Evolutionary conservation across 2,888 invertebrate genomes (phyloP).

Genomic region (Xylota segnis): DNA sequence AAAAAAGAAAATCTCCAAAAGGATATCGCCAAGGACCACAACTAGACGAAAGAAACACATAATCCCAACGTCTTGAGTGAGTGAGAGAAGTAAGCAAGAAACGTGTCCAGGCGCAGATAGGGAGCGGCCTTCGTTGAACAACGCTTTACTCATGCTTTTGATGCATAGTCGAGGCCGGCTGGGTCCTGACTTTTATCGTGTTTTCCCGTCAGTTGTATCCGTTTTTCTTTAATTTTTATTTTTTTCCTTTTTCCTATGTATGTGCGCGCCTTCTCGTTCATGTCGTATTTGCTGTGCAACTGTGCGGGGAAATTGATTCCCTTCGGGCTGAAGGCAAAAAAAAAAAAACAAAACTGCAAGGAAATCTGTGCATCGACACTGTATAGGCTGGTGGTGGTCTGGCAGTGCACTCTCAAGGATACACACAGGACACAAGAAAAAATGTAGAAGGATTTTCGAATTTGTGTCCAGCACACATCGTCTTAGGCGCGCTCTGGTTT

Average conservation of each 20-base stretch:
- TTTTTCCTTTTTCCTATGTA: not conserved
- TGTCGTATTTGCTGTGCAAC: constrained; percentile 73
- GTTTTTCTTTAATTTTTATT: constrained; percentile 31
- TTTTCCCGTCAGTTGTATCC: constrained; percentile 74
- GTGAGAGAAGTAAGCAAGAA: constrained; percentile 70
- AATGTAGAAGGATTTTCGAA: constrained; percentile 67
- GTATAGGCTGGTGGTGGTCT: constrained; percentile 52
- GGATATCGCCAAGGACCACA: constrained; percentile 75
- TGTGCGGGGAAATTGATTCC: constrained; percentile 76
- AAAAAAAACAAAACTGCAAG: constrained; percentile 15
- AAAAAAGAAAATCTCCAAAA: constrained; percentile 35
- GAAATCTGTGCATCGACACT: constrained; percentile 70
- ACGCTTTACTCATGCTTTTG: constrained; percentile 52
- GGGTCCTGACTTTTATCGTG: constrained; percentile 76
- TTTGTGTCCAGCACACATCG: constrained; percentile 76
- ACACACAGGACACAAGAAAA: constrained; percentile 5
- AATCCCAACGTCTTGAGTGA: constrained; percentile 67
- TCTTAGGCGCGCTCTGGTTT: constrained; percentile 69
- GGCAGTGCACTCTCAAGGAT: constrained; percentile 42
- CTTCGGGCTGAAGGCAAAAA: constrained; percentile 59
- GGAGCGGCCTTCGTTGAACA: constrained; percentile 60
- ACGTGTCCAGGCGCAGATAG: constrained; percentile 74
- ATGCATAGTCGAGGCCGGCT: constrained; percentile 67
- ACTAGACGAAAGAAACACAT: constrained; percentile 69
- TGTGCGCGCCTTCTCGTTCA: constrained; percentile 47